These are phyloP conservation scores for Hyles lineata DNA, from an alignment of 2,888 invertebrate genomes.

Conservation along the genomic window DNA sequence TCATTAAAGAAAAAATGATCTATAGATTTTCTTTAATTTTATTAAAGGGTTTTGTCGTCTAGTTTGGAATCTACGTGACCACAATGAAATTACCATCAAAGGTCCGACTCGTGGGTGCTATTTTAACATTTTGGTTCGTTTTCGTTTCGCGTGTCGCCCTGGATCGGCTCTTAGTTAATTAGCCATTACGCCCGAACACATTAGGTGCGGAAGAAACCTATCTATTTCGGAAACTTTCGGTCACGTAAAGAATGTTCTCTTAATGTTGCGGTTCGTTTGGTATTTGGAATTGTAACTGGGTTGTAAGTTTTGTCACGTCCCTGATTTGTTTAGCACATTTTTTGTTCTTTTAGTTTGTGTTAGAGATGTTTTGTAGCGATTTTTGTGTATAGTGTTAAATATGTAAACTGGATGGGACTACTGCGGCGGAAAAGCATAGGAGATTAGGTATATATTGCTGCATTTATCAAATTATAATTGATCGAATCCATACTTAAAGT, in stretches of 20 bases:
- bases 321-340: not conserved
- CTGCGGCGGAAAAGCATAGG: too few species aligned
- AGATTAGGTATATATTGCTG: too few species aligned
- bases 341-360: too few species aligned
- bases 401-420: too few species aligned
- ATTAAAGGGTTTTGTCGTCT: not conserved
- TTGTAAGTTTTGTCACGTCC: not conserved
- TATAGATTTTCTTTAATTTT: not conserved
- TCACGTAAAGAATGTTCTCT: not conserved
- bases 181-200: constrained; percentile 12
- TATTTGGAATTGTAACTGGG: not conserved
- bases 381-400: too few species aligned
- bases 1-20: not conserved
- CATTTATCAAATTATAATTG: too few species aligned
- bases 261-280: constrained; percentile 8
- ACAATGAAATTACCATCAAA: constrained; percentile 1
- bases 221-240: constrained; percentile 1
- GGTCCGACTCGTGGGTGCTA: constrained; percentile 26
- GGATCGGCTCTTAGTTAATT: constrained; percentile 27
- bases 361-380: too few species aligned
- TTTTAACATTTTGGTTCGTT: constrained; percentile 31
- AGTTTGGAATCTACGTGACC: not conserved
- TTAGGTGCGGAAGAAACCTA: not conserved
- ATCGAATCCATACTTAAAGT: too few species aligned
- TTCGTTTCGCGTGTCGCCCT: not conserved